Evolutionary conservation across 1,140 invertebrate genomes (phyloP).

Genomic region (Aphelinus atriplicis): DNA sequence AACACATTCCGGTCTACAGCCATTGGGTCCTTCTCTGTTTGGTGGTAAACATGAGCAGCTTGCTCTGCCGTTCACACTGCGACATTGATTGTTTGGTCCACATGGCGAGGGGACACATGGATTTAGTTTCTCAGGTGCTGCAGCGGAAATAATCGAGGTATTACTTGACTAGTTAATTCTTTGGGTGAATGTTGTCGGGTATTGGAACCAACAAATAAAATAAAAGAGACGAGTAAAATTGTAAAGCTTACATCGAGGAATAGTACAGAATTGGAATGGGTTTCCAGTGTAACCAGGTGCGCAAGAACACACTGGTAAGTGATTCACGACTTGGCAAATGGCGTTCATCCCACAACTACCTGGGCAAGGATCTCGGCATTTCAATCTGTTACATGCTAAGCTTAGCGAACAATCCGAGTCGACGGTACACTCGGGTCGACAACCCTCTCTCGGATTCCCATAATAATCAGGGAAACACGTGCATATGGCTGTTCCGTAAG

Average conservation of each 20-base stretch:
- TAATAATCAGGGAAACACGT: conserved; percentile 76
- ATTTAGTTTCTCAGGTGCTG: conserved; percentile 53
- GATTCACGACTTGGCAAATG: conserved; percentile 79
- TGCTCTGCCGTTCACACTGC: conserved; percentile 69
- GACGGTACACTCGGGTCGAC: conserved; percentile 77
- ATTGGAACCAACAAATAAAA: too few species aligned
- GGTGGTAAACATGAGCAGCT: conserved; percentile 78
- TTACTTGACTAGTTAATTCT: too few species aligned
- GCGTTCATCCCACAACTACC: conserved; percentile 80
- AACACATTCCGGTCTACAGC: conserved; percentile 80
- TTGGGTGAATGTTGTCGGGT: too few species aligned
- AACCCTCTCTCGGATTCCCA: conserved; percentile 79
- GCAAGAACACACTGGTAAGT: conserved; percentile 79
- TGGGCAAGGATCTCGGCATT: conserved; percentile 81
- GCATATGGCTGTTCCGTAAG: conserved; percentile 73
- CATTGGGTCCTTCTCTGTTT: conserved; percentile 77
- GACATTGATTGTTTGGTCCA: conserved; percentile 81
- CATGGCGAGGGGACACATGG: conserved; percentile 80
- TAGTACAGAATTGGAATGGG: conserved; percentile 69
- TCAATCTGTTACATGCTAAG: conserved; percentile 77
- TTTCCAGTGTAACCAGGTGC: conserved; percentile 78
- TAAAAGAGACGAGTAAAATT: conserved; percentile 13
- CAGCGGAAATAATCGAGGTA: not conserved
- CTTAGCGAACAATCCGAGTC: conserved; percentile 79
- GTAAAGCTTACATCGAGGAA: conserved; percentile 55